phyloP scores from a whole-genome alignment of 2,113 vertebrate genomes.

The Ancistrus triradiatus region DNA sequence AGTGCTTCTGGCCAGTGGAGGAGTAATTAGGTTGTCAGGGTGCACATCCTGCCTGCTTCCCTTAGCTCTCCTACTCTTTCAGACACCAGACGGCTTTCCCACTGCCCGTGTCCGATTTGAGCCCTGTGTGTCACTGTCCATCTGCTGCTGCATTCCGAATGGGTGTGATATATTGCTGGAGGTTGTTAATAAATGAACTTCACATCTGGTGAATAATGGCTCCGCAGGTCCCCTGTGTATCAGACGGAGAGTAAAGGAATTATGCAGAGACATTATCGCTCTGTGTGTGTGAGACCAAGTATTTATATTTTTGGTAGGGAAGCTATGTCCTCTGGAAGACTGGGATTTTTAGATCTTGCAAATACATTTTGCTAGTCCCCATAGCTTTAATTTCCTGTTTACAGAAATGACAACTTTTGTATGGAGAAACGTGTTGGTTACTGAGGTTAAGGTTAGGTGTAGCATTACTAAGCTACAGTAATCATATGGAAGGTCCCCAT shows the following conservation, averaged over 20 bases:
- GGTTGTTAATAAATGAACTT: conserved; percentile 16
- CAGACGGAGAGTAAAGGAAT: conserved; percentile 17
- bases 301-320: conserved; percentile 4
- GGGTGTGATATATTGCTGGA: conserved; percentile 23
- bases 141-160: conserved; percentile 4
- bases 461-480: no score
- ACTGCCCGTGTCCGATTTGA: not conserved
- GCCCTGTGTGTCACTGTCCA: conserved; percentile 18
- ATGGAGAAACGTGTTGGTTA: no score
- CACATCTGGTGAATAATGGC: conserved; percentile 37
- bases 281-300: conserved; percentile 6
- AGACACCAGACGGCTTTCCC: not conserved
- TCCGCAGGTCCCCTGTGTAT: conserved; percentile 23
- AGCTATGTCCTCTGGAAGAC: no score
- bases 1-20: not conserved
- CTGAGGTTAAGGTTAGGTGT: no score
- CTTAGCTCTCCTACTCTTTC: not conserved
- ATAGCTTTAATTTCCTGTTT: no score
- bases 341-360: no score
- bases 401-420: no score
- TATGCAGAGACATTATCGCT: conserved; percentile 3
- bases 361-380: no score
- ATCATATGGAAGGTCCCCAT: no score
- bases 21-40: no score
- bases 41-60: no score